Conservation (phyloP, 2,797 vertebrate species). For the Onychomys leucogaster region DNA sequence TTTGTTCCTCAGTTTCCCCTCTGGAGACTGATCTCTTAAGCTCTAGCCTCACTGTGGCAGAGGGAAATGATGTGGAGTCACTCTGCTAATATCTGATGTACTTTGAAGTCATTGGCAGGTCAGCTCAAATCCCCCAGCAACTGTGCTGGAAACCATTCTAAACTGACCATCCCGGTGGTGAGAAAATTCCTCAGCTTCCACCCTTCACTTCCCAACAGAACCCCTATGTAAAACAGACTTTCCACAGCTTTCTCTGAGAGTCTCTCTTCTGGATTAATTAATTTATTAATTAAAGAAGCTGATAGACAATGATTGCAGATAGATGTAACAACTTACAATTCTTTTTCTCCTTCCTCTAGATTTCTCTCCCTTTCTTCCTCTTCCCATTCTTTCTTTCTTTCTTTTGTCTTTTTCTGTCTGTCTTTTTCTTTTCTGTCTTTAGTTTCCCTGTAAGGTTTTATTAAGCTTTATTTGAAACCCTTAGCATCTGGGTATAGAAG, state of each 20-base stretch:
- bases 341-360: not conserved
- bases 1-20: conserved; percentile 53
- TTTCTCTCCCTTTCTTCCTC: not conserved
- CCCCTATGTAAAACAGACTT: not conserved
- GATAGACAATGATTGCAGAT: not conserved
- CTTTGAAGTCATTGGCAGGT: conserved; percentile 60
- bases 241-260: not conserved
- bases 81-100: not conserved
- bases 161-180: not conserved
- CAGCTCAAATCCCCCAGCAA: not conserved
- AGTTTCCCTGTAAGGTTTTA: not conserved
- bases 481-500: not conserved
- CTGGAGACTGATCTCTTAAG: not conserved
- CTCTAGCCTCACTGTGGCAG: not conserved
- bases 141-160: conserved; percentile 28
- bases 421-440: not conserved
- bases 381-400: too few relatives aligned
- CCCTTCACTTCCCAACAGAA: not conserved
- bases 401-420: accelerated
- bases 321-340: not conserved
- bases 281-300: not conserved
- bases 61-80: conserved; percentile 8
- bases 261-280: not conserved
- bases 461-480: not conserved
- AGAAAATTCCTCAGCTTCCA: not conserved